These are phyloP conservation scores for Odontocolon sp. DNA, from an alignment of 2,888 invertebrate species.

Conservation along the genomic window DNA sequence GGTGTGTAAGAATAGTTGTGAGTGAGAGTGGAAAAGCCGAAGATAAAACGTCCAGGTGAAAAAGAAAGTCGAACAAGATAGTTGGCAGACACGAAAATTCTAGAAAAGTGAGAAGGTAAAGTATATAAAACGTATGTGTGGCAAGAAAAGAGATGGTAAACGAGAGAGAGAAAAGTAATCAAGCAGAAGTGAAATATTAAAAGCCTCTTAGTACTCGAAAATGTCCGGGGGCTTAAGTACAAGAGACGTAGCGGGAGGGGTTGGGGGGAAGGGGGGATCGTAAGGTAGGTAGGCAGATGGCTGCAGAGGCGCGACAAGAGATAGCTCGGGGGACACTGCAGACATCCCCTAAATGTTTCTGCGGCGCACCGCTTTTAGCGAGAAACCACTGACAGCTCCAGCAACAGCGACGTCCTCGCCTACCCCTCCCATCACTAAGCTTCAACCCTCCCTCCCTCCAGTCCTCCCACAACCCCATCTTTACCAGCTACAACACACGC, in stretches of 20 bases:
- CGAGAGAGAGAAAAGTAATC: constrained; percentile 63
- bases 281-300: constrained; percentile 52
- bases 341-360: constrained; percentile 64
- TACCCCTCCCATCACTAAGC: not conserved
- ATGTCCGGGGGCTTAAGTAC: constrained; percentile 46
- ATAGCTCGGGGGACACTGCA: constrained; percentile 53
- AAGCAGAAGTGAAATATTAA: constrained; percentile 69
- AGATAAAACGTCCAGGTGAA: constrained; percentile 35
- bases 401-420: not conserved
- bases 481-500: not conserved
- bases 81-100: not conserved
- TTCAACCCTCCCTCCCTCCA: constrained; percentile 16
- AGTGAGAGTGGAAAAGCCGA: not conserved
- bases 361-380: constrained; percentile 66
- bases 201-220: constrained; percentile 60
- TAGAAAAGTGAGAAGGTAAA: not conserved
- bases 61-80: not conserved
- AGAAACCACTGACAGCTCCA: constrained; percentile 56
- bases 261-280: constrained; percentile 4
- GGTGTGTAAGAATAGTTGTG: no score
- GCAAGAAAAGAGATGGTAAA: constrained; percentile 17
- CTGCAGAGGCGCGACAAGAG: not conserved
- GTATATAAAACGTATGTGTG: no score
- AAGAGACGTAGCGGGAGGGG: not conserved
- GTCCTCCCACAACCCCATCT: not conserved